Percentiles rank a stretch among this genome's conserved stretches.
phyloP scores from a whole-genome alignment of 2,888 invertebrate species.

The Pyrrhosoma nymphula region DNA sequence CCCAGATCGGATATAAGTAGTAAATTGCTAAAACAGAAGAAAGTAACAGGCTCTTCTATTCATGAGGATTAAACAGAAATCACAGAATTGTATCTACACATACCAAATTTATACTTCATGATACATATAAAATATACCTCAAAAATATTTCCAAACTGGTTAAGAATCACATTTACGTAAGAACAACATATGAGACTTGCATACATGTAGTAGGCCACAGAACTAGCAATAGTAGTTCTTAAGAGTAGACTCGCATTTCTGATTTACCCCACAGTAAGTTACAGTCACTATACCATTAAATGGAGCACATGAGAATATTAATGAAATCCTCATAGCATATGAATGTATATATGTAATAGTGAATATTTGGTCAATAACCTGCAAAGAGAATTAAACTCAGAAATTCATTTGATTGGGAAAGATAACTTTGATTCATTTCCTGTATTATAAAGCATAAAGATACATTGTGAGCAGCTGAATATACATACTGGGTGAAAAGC shows the following conservation, averaged over 20 bases:
- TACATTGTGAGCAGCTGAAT: not conserved
- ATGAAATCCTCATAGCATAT: not conserved
- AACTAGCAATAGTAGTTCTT: not conserved
- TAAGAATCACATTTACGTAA: not conserved
- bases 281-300: not conserved
- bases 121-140: not conserved
- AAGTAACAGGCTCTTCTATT: not conserved
- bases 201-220: not conserved
- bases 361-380: not conserved
- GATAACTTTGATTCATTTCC: not conserved
- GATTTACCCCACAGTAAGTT: not conserved
- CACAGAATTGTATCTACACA: not conserved
- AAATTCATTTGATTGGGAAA: not conserved
- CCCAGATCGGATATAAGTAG: not conserved
- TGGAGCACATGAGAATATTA: not conserved
- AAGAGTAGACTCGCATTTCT: not conserved
- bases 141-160: slow-evolving; percentile 16
- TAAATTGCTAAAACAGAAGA: not conserved
- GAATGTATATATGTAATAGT: no score
- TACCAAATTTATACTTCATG: not conserved
- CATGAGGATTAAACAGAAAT: not conserved
- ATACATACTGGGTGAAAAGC: not conserved
- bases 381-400: not conserved
- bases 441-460: not conserved
- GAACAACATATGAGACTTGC: not conserved